phyloP scores from a whole-genome alignment of 2,888 invertebrate genomes.

The Schizaphis graminum region DNA sequence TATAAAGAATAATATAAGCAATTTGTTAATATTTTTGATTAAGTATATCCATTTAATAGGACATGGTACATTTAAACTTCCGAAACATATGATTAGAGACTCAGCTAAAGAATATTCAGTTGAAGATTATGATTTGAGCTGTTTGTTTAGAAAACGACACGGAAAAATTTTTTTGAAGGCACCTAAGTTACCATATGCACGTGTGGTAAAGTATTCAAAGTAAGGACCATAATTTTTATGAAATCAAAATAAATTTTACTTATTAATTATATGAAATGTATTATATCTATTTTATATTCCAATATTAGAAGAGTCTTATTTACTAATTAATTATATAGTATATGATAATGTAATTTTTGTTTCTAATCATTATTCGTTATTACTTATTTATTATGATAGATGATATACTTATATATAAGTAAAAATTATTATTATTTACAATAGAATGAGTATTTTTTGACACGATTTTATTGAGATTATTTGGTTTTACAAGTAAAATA shows the following conservation, averaged over 20 bases:
- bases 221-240: background rate
- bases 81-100: conserved; percentile 52
- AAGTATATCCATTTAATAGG: background rate
- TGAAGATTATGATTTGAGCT: conserved; percentile 54
- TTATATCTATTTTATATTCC: background rate
- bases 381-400: background rate
- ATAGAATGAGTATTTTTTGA: too few relatives aligned
- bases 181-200: conserved; percentile 32
- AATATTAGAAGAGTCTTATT: background rate
- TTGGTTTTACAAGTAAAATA: too few relatives aligned
- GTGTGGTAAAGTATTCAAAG: conserved; percentile 45
- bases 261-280: background rate
- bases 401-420: background rate
- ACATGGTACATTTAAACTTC: conserved; percentile 16
- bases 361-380: background rate
- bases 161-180: conserved; percentile 52
- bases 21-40: background rate
- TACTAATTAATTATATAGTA: background rate
- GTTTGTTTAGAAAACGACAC: conserved; percentile 55
- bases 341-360: background rate
- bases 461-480: too few relatives aligned
- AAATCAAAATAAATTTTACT: background rate
- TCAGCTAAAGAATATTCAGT: conserved; percentile 37
- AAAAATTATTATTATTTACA: too few relatives aligned
- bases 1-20: background rate